These are phyloP conservation scores for Hippocampus comes DNA, from an alignment of 2,113 vertebrate genomes.

Conservation along the genomic window DNA sequence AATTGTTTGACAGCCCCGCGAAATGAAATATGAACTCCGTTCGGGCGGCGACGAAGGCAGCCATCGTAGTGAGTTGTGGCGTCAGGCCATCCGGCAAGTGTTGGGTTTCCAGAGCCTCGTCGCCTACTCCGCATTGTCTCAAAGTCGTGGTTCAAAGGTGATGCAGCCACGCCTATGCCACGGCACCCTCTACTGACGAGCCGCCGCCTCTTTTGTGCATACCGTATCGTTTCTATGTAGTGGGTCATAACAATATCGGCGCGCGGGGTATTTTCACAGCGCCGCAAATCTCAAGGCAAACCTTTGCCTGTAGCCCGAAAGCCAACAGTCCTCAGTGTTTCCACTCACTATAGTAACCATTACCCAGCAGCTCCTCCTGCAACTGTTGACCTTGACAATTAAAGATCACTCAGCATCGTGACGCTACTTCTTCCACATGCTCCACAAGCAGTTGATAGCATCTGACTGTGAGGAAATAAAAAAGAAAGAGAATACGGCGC, in stretches of 20 bases:
- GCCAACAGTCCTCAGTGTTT: constrained; percentile 26
- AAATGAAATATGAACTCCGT: too few species aligned
- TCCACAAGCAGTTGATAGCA: constrained; percentile 56
- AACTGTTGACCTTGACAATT: constrained; percentile 63
- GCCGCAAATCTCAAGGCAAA: neutral
- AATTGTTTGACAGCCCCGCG: too few species aligned
- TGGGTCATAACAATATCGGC: neutral
- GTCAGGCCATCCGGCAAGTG: too few species aligned
- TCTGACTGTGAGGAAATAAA: constrained; percentile 50
- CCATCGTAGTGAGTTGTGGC: too few species aligned
- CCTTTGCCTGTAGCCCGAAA: neutral
- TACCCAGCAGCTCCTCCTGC: constrained; percentile 46
- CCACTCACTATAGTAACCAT: constrained; percentile 35
- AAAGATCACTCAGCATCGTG: constrained; percentile 60
- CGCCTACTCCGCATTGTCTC: too few species aligned
- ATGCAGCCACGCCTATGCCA: too few species aligned
- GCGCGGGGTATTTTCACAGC: neutral
- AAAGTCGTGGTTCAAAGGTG: too few species aligned
- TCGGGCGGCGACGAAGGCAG: too few species aligned
- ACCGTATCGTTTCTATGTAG: neutral
- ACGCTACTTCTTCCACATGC: constrained; percentile 63
- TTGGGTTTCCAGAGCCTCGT: too few species aligned
- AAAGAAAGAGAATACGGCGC: constrained; percentile 33
- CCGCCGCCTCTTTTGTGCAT: neutral
- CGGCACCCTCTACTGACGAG: too few species aligned